Evolutionary conservation across 2,113 vertebrate species (phyloP).

Genomic region (Campylomormyrus tamandua): DNA sequence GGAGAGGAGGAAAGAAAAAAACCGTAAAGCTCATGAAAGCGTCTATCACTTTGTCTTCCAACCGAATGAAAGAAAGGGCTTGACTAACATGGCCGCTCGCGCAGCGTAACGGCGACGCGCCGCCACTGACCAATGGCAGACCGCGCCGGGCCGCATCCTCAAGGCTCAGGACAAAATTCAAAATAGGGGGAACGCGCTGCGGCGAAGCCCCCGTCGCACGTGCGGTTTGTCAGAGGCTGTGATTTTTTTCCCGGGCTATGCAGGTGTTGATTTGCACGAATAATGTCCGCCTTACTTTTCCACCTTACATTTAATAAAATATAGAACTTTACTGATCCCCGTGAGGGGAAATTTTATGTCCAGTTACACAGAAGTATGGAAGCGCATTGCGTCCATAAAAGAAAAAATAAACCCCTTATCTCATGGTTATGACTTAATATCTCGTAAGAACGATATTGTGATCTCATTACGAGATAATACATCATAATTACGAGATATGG

Average conservation of each 20-base stretch:
- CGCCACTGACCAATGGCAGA: slow-evolving; percentile 24
- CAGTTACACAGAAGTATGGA: not conserved
- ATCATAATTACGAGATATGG: not conserved
- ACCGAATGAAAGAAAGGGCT: slow-evolving; percentile 43
- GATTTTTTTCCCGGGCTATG: not conserved
- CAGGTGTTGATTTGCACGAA: not conserved
- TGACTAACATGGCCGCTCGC: slow-evolving; percentile 46
- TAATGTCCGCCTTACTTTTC: not conserved
- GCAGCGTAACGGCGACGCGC: slow-evolving; percentile 25
- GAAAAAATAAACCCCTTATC: not conserved
- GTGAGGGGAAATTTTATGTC: not conserved
- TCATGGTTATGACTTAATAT: not conserved
- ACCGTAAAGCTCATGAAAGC: slow-evolving; percentile 6
- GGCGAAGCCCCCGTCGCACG: slow-evolving; percentile 24
- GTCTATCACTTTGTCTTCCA: slow-evolving; percentile 30
- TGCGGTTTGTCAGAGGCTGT: slow-evolving; percentile 14
- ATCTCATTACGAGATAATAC: not conserved
- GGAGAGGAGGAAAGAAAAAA: not conserved
- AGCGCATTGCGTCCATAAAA: not conserved
- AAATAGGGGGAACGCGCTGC: slow-evolving; percentile 30
- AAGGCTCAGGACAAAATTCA: slow-evolving; percentile 38
- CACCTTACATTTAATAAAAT: not conserved
- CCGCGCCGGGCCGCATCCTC: slow-evolving; percentile 6
- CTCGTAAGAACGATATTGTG: no score
- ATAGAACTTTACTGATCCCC: not conserved